Percentiles rank a stretch among this genome's conserved stretches.
Evolutionary conservation across 2,113 vertebrate genomes (phyloP).

Genomic region (Channa argus): DNA sequence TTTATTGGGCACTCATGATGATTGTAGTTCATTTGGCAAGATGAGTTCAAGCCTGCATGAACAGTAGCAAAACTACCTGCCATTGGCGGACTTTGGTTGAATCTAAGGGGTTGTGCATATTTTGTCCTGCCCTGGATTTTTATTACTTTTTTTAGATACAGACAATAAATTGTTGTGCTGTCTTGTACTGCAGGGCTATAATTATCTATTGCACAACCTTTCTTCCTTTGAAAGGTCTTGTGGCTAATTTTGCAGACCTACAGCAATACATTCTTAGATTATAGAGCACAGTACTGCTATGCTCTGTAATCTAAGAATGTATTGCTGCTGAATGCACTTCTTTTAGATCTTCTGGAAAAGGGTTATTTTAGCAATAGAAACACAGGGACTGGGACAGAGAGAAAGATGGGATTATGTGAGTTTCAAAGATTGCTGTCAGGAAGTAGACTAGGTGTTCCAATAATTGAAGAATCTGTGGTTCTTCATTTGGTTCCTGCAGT

Average conservation of each 20-base stretch:
- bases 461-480: too few species aligned
- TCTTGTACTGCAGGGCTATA: conserved; percentile 6
- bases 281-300: too few species aligned
- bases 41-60: not conserved
- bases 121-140: conserved; percentile 30
- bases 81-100: conserved; percentile 15
- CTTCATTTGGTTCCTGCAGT: too few species aligned
- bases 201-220: conserved; percentile 32
- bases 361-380: too few species aligned
- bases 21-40: not conserved
- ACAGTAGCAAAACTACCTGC: not conserved
- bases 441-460: too few species aligned
- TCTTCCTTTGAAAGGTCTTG: conserved; percentile 30
- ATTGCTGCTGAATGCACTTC: conserved; percentile 44
- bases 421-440: too few species aligned
- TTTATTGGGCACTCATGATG: not conserved
- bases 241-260: conserved; percentile 40
- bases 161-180: conserved; percentile 11
- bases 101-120: conserved; percentile 19
- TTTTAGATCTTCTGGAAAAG: too few species aligned
- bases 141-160: conserved; percentile 16
- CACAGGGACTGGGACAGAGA: too few species aligned
- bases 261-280: conserved; percentile 42
- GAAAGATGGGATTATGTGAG: too few species aligned
- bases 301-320: conserved; percentile 35